Percentiles rank a stretch among this genome's conserved stretches.
phyloP scores from a whole-genome alignment of 1,140 invertebrate genomes.

The Fopius arisanus region DNA sequence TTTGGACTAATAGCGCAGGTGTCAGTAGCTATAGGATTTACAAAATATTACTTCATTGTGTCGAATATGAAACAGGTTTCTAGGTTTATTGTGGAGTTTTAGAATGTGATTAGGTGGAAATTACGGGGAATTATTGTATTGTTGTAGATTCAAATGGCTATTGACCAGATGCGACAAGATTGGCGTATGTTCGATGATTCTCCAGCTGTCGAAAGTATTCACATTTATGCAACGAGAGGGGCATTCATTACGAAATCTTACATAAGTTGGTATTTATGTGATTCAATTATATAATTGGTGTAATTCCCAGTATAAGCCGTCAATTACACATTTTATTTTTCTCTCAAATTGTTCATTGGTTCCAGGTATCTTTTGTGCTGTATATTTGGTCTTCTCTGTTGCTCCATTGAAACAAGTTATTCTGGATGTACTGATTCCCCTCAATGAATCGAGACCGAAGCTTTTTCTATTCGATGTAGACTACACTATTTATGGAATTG shows the following conservation, averaged over 20 bases:
- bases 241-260: background rate
- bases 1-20: background rate
- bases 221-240: background rate
- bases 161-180: background rate
- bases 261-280: background rate
- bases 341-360: background rate
- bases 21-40: background rate
- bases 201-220: background rate
- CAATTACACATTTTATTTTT: too few species aligned
- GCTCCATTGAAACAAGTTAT: background rate
- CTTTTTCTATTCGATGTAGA: background rate
- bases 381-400: background rate
- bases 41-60: background rate
- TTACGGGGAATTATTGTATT: too few species aligned
- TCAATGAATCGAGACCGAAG: background rate
- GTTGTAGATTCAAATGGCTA: background rate
- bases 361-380: background rate
- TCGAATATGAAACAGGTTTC: background rate
- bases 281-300: too few species aligned
- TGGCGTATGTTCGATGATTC: background rate
- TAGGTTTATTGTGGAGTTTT: background rate
- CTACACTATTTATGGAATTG: background rate
- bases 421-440: background rate
- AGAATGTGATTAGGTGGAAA: too few species aligned
- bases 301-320: background rate